Evolutionary conservation across 2,797 vertebrate genomes (phyloP), one percentile per base, ranked within the genome.

Genomic region (Girardinus metallicus): DNA sequence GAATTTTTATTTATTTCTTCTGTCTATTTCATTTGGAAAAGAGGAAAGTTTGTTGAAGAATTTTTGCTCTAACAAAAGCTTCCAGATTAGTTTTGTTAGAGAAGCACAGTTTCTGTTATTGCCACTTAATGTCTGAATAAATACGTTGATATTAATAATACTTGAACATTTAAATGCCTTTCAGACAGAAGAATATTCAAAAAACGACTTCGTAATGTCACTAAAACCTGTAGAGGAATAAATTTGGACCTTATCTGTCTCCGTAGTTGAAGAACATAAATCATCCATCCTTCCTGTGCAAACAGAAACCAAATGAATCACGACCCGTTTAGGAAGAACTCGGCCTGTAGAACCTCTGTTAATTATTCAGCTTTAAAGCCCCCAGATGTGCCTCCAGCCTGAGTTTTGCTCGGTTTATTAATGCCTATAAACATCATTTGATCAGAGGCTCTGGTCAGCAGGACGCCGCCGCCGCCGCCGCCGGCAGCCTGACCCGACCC

Each of bases 401-500:
- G 36, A 2, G 31, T 64, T 21, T 55, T 29, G 1, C 49, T 18
- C 34, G 51, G 82, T 74, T 44, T 43, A 1, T 85, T 76, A 72
- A 80, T 44, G 39, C 7, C 0, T 26, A 44, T 43, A 60, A 39
- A 84, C 11, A 18, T 62, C 11, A 77, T 79, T 83, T 49, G 46
- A 64, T 79, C 66, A 26, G 7, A 34, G 78, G 75, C 13, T 79
- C 34, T 62, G 64, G 76, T 21, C 80, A 73, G 78, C 73, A 64
- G 75, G 74, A 85, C 36, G 2, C 74, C 1, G 79, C 82, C 84
- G 83, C 79, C 36, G 2, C 74, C 1, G 79, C 82, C 84, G 83
- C 79, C 83, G 76, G 76, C 75, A 80, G 21, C 49, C 49, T 89
- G 90, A 92, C 91, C 92, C 88, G 83, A 92, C 91, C 92, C 88